Percentiles rank a stretch among this genome's conserved stretches.
Conservation (phyloP, 2,797 vertebrate genomes). For the Botia kubotai region DNA sequence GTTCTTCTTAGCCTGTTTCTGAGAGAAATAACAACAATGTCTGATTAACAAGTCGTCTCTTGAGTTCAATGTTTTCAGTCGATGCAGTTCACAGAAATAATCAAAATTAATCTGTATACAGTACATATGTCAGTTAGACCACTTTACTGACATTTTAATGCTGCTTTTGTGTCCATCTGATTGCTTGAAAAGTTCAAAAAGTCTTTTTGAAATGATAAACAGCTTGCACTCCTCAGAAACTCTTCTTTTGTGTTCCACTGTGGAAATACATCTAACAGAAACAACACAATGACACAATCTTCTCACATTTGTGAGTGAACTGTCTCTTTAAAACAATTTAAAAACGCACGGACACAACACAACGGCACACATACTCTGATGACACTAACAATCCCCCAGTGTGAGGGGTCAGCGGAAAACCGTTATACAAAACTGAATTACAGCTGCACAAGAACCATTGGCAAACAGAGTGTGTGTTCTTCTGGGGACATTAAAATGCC, state of each 20-base stretch:
- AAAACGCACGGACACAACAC: background rate
- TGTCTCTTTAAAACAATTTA: background rate
- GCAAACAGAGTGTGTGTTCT: background rate
- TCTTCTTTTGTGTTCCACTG: background rate
- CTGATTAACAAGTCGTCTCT: background rate
- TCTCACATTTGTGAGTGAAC: background rate
- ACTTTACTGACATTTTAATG: background rate
- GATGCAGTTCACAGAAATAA: background rate
- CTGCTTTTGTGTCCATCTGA: background rate
- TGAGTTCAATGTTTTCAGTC: background rate
- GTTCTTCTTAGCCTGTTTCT: background rate
- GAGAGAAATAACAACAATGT: background rate
- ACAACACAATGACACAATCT: background rate
- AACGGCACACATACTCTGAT: background rate
- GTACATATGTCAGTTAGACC: background rate
- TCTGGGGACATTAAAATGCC: background rate
- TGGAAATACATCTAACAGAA: background rate
- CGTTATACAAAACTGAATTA: background rate
- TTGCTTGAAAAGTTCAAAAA: background rate
- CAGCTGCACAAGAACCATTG: background rate
- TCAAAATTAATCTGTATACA: background rate
- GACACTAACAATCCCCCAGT: background rate
- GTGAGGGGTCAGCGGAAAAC: background rate
- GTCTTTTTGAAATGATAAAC: too few relatives aligned
- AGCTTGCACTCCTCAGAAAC: too few relatives aligned